Evolutionary conservation across 2,797 vertebrate species (phyloP), one percentile per base, ranked within the genome.

Genomic region (Fistularia tabacaria): DNA sequence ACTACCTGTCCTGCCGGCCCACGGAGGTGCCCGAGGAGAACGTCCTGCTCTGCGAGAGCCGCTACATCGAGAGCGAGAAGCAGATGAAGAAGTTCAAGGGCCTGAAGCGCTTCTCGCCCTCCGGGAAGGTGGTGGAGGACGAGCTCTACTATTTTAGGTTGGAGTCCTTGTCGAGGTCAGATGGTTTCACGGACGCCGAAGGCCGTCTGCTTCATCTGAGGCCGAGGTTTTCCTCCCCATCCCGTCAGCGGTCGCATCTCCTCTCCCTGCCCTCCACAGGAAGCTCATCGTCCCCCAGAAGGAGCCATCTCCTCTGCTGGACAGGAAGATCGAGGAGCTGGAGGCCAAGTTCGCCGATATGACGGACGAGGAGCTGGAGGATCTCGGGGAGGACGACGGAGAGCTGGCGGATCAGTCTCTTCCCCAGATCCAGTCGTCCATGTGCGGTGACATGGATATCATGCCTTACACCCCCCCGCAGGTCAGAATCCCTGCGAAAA

Each of bases 51-150:
- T 99, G 94, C 38, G 97, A 98, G 88, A 99, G 97, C 72, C 97
- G 97, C 74, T 99, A 98, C 85, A 97, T 96, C 1, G 95, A 98
- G 76, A 96, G 92, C 0, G 97, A 99, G 86, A 98, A 95, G 73
- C 95, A 96, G 54, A 98, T 99, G 94, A 99, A 98, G 87, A 97
- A 96, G 70, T 98, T 97, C 67, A 99, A 99, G 76, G 97, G 95
- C 14, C 86, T 98, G 15, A 98, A 98, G 84, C 93, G 97, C 64
- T 99, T 99, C 83, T 99, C 96, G 6, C 93, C 96, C 14, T 98
- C 96, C 69, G 94, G 91, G 3, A 99, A 99, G 90, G 95, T 99
- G 69, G 92, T 99, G 75, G 97, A 99, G 79, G 97, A 99, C 69
- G 97, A 99, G 87, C 92, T 93, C 78, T 99, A 98, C 78, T 99